phyloP scores from a whole-genome alignment of 53 echinoderm and acorn worm species.

The Apostichopus leukothele region DNA sequence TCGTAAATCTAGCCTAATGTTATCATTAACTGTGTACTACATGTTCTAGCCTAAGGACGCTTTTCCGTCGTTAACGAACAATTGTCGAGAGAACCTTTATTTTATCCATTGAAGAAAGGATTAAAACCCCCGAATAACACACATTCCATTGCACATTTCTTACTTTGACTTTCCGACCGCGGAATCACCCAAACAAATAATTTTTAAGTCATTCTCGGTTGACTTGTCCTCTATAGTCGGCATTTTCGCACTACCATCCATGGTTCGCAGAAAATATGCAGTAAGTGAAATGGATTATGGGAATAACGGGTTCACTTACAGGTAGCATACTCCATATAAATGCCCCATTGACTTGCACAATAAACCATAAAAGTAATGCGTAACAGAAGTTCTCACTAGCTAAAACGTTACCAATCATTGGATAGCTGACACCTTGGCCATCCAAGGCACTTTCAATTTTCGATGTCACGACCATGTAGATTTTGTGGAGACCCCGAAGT shows the following conservation, averaged over 20 bases:
- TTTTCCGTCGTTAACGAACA: conserved; percentile 15
- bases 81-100: neutral
- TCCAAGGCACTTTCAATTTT: no score
- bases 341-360: no score
- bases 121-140: neutral
- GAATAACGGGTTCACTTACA: neutral
- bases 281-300: conserved; percentile 1
- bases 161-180: conserved; percentile 67
- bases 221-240: conserved; percentile 45
- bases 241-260: conserved; percentile 36
- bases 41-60: conserved; percentile 29
- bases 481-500: no score
- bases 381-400: no score
- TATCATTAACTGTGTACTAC: neutral
- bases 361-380: no score
- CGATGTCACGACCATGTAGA: no score
- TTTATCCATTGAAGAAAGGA: neutral
- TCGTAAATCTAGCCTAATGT: conserved; percentile 12
- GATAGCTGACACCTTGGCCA: no score
- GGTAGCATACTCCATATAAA: no score
- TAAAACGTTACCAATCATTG: no score
- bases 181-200: conserved; percentile 62
- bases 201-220: conserved; percentile 54
- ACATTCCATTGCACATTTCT: conserved; percentile 23
- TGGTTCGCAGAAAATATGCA: conserved; percentile 51